A percentile compares a stretch with the other conserved stretches of the same genome.
These are phyloP conservation scores for Alca torda DNA, from an alignment of 2,797 vertebrate genomes.

Conservation along the genomic window DNA sequence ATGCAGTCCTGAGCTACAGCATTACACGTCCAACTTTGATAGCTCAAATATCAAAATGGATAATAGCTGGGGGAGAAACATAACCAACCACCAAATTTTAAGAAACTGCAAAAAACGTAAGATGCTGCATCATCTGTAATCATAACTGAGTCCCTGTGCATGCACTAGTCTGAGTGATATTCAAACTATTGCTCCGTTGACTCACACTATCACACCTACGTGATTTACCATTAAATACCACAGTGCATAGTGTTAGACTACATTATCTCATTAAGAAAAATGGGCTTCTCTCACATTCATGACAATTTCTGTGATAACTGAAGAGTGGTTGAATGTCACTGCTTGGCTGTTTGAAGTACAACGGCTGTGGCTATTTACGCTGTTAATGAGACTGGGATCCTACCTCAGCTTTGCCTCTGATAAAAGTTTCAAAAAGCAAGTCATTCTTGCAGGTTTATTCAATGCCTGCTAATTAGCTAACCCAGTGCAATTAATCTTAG, in stretches of 20 bases:
- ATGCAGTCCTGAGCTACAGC: neutral
- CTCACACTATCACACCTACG: neutral
- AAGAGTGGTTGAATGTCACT: neutral
- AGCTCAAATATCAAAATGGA: neutral
- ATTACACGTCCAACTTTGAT: neutral
- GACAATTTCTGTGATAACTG: neutral
- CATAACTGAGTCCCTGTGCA: neutral
- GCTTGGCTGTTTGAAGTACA: neutral
- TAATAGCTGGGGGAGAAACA: accelerated
- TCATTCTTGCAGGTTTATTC: constrained; percentile 10
- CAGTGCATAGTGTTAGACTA: neutral
- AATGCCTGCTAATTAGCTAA: constrained; percentile 23
- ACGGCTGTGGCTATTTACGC: neutral
- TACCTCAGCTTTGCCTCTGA: neutral
- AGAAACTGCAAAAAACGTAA: neutral
- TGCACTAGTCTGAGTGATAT: neutral
- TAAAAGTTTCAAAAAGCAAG: constrained; percentile 25
- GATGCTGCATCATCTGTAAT: neutral
- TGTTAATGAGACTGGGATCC: neutral
- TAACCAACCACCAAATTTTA: neutral
- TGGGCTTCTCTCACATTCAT: neutral
- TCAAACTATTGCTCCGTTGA: neutral
- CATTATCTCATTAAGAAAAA: neutral
- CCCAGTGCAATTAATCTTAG: constrained; percentile 38
- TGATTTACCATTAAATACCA: neutral